Base-by-base conservation (phyloP, 2,888 invertebrate genomes). In the Phymatocera aterrima region DNA sequence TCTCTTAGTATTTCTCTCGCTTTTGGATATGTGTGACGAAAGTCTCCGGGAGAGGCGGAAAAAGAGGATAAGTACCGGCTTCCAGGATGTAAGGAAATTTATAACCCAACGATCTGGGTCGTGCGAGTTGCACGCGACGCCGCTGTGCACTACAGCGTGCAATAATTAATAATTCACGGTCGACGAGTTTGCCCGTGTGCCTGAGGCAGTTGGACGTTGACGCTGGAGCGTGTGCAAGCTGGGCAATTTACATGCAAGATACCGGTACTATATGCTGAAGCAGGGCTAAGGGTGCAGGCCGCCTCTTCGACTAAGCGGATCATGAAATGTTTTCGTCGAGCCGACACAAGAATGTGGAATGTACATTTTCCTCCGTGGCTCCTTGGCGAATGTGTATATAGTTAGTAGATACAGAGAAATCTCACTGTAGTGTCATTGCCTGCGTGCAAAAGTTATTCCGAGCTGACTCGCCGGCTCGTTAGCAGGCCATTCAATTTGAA, bases 81-180 rank as follows among this genome's bases (percentile, higher is more conserved):
- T 3, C 0, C 60, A 6, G 21, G 65, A 40, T 40, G 43, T 18
- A 18, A 34, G 12, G 31, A 61, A 54, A 54, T 54, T 46, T 15
- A n/a, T 68, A 68, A 24, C 68, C 8, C 8, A 21, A 24, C 51
- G 40, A 75, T 40, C 28, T 40, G 40, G 74, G 46, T 40, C 31
- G 40, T 37, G 12, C 1, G 5, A 37, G 24, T 15, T 12, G 54
- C 37, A 75, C 57, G 51, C 72, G 37, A 75, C 43, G 10, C 31
- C 24, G n/a, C 57, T 34, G 18, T 34, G 37, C 75, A 24, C 24
- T 43, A 40, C 75, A 57, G 31, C 60, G 57, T 57, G 75, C 24
- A 75, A 75, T 75, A 75, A 75, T 75, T 75, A 75, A 75, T 75
- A 57, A 75, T 75, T 75, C 75, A 75, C 75, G 75, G 75, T 57